These are phyloP conservation scores for Pardalotus punctatus DNA, from an alignment of 2,113 vertebrate genomes.

Conservation along the genomic window DNA sequence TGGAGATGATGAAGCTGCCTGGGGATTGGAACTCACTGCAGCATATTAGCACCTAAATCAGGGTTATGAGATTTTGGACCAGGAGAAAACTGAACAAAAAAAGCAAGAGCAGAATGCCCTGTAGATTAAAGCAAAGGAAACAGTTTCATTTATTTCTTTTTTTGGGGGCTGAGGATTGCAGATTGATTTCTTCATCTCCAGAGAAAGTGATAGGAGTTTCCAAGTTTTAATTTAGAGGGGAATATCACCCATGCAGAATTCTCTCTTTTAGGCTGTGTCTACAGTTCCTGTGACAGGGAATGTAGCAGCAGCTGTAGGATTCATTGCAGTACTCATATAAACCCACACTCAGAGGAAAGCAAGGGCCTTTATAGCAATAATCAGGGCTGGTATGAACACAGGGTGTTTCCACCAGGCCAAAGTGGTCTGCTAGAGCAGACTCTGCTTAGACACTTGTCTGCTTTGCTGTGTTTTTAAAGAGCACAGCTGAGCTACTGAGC, in stretches of 20 bases:
- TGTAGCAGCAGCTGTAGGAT: neutral
- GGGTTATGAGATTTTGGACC: neutral
- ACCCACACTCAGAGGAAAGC: neutral
- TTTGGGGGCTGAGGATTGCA: neutral
- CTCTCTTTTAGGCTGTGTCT: neutral
- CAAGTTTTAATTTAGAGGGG: neutral
- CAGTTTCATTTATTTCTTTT: neutral
- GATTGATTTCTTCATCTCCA: slow-evolving; percentile 2
- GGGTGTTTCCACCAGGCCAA: neutral
- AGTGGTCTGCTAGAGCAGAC: neutral
- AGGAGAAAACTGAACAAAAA: neutral
- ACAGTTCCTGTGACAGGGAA: neutral
- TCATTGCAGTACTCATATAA: neutral
- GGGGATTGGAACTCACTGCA: slow-evolving; percentile 5
- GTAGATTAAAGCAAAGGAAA: neutral
- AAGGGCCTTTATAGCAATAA: neutral
- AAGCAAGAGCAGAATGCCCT: neutral
- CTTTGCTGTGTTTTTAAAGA: neutral
- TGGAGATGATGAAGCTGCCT: slow-evolving; percentile 34
- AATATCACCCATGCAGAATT: neutral
- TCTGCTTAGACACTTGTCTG: neutral
- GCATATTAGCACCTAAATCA: slow-evolving; percentile 34
- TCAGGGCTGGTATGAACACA: neutral
- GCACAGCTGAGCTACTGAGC: neutral
- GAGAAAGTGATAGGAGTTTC: neutral